These are phyloP conservation scores for Terrapene triunguis DNA, from an alignment of 2,113 vertebrate genomes.

Conservation along the genomic window DNA sequence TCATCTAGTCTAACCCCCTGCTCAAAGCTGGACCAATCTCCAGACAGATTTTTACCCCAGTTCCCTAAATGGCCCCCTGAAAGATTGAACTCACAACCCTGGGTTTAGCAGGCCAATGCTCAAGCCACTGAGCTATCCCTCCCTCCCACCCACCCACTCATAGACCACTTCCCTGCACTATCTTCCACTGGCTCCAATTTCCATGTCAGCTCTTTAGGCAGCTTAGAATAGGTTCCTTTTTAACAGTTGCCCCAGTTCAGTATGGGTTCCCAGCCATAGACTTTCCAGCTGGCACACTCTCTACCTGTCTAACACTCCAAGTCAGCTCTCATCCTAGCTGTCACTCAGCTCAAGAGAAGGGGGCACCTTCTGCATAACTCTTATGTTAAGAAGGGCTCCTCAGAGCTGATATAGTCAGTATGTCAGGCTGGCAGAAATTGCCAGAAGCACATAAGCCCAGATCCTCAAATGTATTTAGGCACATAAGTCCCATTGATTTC, in stretches of 20 bases:
- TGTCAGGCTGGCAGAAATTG: neutral
- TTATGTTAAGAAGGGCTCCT: neutral
- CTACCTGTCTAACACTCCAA: neutral
- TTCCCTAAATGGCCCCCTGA: too few species aligned
- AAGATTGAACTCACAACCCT: too few species aligned
- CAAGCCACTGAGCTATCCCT: too few species aligned
- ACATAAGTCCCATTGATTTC: too few species aligned
- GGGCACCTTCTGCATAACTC: neutral
- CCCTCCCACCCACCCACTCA: neutral
- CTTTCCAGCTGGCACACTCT: neutral
- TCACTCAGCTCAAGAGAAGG: neutral
- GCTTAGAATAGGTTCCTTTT: neutral
- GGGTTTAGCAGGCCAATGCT: too few species aligned
- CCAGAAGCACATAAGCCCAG: fast-evolving
- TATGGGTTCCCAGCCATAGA: neutral
- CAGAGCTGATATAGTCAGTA: neutral
- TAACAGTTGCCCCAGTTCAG: neutral
- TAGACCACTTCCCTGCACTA: neutral
- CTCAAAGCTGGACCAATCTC: too few species aligned
- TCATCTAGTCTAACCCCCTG: too few species aligned
- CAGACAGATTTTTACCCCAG: too few species aligned
- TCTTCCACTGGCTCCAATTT: neutral
- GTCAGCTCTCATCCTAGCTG: neutral
- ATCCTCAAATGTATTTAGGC: neutral
- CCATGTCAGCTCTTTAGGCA: neutral